A percentile compares a stretch with the other conserved stretches of the same genome.
Evolutionary conservation across 1,140 invertebrate genomes (phyloP).

Genomic region (Nixonia krombeini): DNA sequence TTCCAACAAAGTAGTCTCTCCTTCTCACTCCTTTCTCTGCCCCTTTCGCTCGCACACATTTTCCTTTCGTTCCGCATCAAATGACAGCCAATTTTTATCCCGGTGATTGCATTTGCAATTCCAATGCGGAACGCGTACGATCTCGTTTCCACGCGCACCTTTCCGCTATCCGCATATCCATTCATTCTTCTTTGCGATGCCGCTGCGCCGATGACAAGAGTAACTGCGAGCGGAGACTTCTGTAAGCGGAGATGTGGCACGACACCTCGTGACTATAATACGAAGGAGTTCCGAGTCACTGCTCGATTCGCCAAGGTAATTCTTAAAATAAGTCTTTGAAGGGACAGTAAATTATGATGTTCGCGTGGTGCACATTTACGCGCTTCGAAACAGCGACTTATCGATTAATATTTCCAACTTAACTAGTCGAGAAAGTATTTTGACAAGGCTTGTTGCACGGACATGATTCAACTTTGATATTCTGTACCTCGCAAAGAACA

Average conservation of each 20-base stretch:
- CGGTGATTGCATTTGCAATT: slow-evolving; percentile 71
- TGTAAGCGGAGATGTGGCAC: slow-evolving; percentile 42
- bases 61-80: slow-evolving; percentile 44
- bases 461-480: too few relatives aligned
- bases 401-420: too few relatives aligned
- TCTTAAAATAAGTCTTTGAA: slow-evolving; percentile 35
- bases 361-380: too few relatives aligned
- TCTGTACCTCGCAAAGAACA: too few relatives aligned
- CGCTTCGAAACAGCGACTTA: too few relatives aligned
- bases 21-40: slow-evolving; percentile 8
- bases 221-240: slow-evolving; percentile 31
- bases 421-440: too few relatives aligned
- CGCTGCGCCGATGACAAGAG: slow-evolving; percentile 41
- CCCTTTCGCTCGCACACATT: slow-evolving; percentile 12
- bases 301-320: slow-evolving; percentile 27
- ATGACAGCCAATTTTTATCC: slow-evolving; percentile 71
- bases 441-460: too few relatives aligned
- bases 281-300: background rate
- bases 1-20: slow-evolving; percentile 20
- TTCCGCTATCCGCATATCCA: slow-evolving; percentile 31
- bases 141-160: slow-evolving; percentile 39
- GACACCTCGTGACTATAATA: slow-evolving; percentile 43
- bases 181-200: slow-evolving; percentile 33
- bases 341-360: slow-evolving; percentile 5
- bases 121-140: slow-evolving; percentile 56